These are phyloP conservation scores for Agelastica alni DNA, from an alignment of 2,888 invertebrate species.

Conservation along the genomic window DNA sequence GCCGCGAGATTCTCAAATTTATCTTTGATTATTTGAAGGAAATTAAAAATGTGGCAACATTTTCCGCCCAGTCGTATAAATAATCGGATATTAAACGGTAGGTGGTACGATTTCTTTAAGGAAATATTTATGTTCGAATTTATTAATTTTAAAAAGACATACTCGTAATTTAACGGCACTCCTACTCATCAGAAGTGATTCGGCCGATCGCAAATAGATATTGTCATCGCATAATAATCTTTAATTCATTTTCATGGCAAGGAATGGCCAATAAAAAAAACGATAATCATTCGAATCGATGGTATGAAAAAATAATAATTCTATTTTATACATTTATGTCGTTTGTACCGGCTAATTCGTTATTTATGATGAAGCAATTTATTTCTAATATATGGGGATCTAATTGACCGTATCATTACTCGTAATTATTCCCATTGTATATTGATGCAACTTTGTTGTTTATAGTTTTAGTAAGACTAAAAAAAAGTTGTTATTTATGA, in stretches of 20 bases:
- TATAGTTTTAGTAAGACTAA: no score
- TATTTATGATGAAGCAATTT: not conserved
- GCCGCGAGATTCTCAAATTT: no score
- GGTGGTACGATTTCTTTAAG: conserved; percentile 16
- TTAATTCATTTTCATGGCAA: conserved; percentile 9
- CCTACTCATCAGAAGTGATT: conserved; percentile 11
- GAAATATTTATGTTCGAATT: conserved; percentile 13
- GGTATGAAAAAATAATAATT: no score
- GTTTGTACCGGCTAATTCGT: not conserved
- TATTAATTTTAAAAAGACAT: conserved; percentile 19
- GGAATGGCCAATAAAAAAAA: conserved; percentile 3
- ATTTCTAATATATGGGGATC: not conserved
- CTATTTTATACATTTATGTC: no score
- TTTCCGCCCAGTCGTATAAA: no score
- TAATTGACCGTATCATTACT: no score
- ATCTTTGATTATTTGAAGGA: no score
- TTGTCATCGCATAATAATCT: conserved; percentile 16
- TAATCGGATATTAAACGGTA: conserved; percentile 15
- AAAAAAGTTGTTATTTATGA: no score
- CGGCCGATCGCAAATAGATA: conserved; percentile 4
- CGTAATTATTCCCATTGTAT: no score
- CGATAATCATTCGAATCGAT: not conserved
- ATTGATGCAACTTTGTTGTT: no score
- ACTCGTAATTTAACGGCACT: conserved; percentile 17
- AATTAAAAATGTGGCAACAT: no score